Evolutionary conservation across 2,797 vertebrate genomes (phyloP), one percentile per base, ranked within the genome.

Genomic region (Amblyraja radiata): DNA sequence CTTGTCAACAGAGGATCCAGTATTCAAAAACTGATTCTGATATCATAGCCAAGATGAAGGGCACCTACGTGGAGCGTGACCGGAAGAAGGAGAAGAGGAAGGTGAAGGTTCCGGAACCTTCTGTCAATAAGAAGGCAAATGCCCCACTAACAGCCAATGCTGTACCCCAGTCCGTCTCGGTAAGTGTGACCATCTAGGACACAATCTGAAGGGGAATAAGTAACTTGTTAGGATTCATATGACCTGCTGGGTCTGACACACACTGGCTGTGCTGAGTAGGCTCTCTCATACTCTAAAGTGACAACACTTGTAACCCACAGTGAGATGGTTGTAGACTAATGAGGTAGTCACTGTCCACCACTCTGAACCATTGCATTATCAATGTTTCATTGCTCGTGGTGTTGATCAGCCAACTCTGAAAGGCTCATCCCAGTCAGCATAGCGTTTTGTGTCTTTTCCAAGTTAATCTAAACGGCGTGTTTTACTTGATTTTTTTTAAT

Each of bases 41-140:
- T 94, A 98, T 99, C 93, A 99, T 99, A 21, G 98, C 98, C 28
- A 99, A 98, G 95, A 98, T 99, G 98, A 99, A 99, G 94, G 98
- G 98, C 13, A 99, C 98, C 0, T 99, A 95, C 0, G 98, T 99
- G 81, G 98, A 99, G 94, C 97, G 98, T 4, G 98, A 99, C 93
- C 97, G 98, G 7, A 99, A 99, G 94, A 97, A 98, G 32, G 97
- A 99, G 94, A 98, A 97, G 94, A 97, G 96, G 94, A 98, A 98
- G 96, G 94, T 96, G 21, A 98, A 98, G 93, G 96, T 94, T 18
- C 95, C 97, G 0, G 98, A 99, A 11, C 93, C 93, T 0, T 93
- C 93, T 0, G 94, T 94, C 0, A 94, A 94, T 32, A 98, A 98
- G 95, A 98, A 98, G 94, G 96, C 95, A 0, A 96, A 94, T 0